These are phyloP conservation scores for Sitta carolinensis DNA, from an alignment of 2,797 vertebrate genomes.

Conservation along the genomic window DNA sequence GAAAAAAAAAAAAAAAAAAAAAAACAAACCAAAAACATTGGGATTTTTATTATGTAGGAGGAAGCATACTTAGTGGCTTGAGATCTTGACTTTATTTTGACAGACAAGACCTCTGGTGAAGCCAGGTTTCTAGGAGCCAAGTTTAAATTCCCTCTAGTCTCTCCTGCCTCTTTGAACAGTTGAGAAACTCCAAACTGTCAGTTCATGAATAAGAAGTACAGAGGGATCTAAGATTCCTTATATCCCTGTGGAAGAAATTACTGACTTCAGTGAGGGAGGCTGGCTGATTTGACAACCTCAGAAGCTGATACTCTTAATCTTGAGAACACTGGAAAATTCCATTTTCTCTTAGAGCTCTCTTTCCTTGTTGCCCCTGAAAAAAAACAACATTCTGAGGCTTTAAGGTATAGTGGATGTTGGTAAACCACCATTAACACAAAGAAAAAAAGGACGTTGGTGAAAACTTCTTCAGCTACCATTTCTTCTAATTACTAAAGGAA, in stretches of 20 bases:
- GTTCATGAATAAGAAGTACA: neutral
- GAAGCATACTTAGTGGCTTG: neutral
- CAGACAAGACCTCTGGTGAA: neutral
- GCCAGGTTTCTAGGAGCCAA: neutral
- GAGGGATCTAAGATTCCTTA: neutral
- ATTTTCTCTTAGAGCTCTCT: neutral
- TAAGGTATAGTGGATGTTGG: neutral
- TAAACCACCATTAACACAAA: neutral
- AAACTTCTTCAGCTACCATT: neutral
- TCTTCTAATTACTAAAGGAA: neutral
- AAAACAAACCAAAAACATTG: fast-evolving
- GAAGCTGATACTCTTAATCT: neutral
- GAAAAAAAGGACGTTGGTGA: neutral
- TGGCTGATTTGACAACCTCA: neutral
- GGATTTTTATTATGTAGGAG: neutral
- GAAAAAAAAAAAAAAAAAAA: neutral
- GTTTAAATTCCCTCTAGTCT: neutral
- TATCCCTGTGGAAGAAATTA: neutral
- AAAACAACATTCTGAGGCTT: neutral
- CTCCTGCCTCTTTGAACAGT: neutral
- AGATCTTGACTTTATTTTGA: neutral
- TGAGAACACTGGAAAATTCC: neutral
- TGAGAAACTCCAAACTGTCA: neutral
- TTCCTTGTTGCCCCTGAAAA: neutral
- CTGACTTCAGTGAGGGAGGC: neutral